These are phyloP conservation scores for Campopleginae sp. DNA, from an alignment of 2,888 invertebrate species.

Conservation along the genomic window DNA sequence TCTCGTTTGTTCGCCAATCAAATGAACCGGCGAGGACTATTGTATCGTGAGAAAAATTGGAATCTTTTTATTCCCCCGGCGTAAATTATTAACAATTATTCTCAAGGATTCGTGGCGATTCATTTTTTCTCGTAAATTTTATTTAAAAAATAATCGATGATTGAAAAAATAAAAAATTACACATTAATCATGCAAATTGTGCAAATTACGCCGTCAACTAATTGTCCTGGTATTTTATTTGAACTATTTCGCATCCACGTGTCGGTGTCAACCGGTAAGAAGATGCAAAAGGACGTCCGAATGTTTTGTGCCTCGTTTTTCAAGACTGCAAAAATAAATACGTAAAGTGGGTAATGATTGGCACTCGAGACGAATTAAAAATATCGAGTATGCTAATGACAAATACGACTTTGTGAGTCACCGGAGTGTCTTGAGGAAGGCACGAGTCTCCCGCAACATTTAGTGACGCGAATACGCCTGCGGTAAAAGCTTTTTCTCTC, in stretches of 20 bases:
- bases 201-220: background rate
- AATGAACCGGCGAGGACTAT: background rate
- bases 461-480: conserved; percentile 11
- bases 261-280: background rate
- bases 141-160: background rate
- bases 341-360: conserved; percentile 7
- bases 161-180: background rate
- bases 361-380: conserved; percentile 21
- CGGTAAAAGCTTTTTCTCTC: conserved; percentile 38
- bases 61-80: background rate
- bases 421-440: background rate
- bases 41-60: background rate
- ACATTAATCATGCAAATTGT: background rate
- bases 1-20: conserved; percentile 8
- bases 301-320: background rate
- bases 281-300: background rate
- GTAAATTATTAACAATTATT: background rate
- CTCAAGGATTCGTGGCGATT: background rate
- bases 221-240: background rate
- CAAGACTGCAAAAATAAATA: conserved; percentile 9
- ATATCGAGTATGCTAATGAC: conserved; percentile 19
- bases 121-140: background rate
- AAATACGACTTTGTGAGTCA: conserved; percentile 49
- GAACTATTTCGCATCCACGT: background rate
- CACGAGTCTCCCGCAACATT: conserved; percentile 16